Conservation (phyloP, 2,888 invertebrate genomes). For the Onthophagus sagittarius region DNA sequence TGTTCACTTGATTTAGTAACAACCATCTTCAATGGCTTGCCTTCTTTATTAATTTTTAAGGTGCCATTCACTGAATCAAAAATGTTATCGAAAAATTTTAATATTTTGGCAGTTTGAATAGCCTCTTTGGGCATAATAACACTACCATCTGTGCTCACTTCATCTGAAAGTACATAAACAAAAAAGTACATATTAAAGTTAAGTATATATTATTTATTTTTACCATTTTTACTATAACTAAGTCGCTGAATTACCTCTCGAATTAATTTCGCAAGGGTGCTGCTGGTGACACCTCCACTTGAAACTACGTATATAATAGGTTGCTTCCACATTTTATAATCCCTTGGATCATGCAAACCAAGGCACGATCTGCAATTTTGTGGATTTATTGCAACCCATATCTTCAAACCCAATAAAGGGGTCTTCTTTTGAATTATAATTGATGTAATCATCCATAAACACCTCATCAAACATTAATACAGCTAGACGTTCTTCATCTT, state of each 20-base stretch:
- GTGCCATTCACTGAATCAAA: background rate
- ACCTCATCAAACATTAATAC: too few species aligned
- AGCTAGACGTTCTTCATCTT: too few species aligned
- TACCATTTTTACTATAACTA: background rate
- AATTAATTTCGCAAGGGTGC: background rate
- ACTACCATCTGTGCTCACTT: too few species aligned
- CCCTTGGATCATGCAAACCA: slow-evolving; percentile 4
- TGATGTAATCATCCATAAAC: too few species aligned
- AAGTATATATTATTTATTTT: too few species aligned
- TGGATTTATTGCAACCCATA: background rate
- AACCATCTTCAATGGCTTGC: background rate
- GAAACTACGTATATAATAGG: background rate
- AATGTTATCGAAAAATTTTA: background rate
- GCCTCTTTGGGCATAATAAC: too few species aligned
- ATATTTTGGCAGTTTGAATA: too few species aligned
- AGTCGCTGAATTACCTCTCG: background rate
- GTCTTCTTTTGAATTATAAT: background rate
- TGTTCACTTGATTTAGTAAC: background rate
- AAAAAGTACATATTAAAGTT: too few species aligned
- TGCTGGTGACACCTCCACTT: background rate
- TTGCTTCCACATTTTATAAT: background rate
- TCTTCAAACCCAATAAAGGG: background rate
- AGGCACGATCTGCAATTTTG: slow-evolving; percentile 4
- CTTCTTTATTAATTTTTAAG: background rate
- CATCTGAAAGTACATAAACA: too few species aligned